Conservation (phyloP, 2,797 vertebrate genomes). For the Gallinago solitaria region DNA sequence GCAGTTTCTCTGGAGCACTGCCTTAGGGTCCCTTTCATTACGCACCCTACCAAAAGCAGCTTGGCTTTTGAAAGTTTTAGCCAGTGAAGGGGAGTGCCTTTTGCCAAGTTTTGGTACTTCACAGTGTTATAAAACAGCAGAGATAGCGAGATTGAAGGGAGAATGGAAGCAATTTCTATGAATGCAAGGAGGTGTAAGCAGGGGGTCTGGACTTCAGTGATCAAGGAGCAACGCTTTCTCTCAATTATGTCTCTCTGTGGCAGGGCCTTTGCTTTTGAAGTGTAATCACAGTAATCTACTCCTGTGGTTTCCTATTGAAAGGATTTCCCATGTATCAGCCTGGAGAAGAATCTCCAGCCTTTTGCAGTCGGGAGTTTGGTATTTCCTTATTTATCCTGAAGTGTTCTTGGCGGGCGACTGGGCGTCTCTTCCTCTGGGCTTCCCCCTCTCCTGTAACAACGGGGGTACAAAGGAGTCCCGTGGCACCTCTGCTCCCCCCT, state of each 20-base stretch:
- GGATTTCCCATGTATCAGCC: conserved; percentile 73
- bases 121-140: not conserved
- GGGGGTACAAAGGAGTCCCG: not conserved
- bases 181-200: conserved; percentile 66
- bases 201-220: conserved; percentile 71
- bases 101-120: not conserved
- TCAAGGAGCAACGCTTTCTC: conserved; percentile 74
- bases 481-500: not conserved
- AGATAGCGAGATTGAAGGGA: conserved; percentile 17
- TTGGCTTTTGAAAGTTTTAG: conserved; percentile 5
- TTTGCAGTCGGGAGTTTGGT: conserved; percentile 59
- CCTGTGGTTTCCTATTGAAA: conserved; percentile 80
- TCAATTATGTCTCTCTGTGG: conserved; percentile 75
- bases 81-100: conserved; percentile 30
- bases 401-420: not conserved
- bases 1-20: not conserved
- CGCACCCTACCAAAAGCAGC: not conserved
- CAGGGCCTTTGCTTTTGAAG: conserved; percentile 80
- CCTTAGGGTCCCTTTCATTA: not conserved
- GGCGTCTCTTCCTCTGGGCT: not conserved
- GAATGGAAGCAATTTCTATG: conserved; percentile 65
- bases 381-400: conserved; percentile 60
- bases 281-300: conserved; percentile 80
- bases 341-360: conserved; percentile 69
- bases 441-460: not conserved